A percentile compares a stretch with the other conserved stretches of the same genome.
Conservation (phyloP, 1,140 invertebrate genomes). For the Octopus sinensis region DNA sequence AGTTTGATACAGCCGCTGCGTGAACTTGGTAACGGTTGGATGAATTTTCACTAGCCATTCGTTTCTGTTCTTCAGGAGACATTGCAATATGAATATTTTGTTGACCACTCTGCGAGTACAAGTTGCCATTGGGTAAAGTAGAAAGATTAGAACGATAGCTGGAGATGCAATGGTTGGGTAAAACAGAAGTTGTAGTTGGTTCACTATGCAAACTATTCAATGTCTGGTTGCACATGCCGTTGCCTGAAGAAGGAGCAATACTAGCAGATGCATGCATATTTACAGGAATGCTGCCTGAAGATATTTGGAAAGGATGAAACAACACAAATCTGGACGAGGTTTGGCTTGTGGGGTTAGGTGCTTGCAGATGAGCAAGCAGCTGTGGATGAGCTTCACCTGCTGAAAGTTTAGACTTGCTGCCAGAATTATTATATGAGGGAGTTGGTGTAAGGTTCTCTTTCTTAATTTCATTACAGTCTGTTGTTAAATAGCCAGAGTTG, state of each 20-base stretch:
- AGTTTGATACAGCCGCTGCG: slow-evolving; percentile 37
- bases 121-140: not conserved
- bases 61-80: not conserved
- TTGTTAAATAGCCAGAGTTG: not conserved
- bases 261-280: not conserved
- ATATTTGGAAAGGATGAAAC: slow-evolving; percentile 18
- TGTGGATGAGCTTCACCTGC: slow-evolving; percentile 49
- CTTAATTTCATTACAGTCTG: not conserved
- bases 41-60: slow-evolving; percentile 6
- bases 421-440: not conserved
- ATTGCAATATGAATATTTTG: not conserved
- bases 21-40: slow-evolving; percentile 38
- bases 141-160: not conserved
- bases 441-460: not conserved
- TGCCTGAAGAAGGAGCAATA: not conserved
- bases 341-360: slow-evolving; percentile 23
- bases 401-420: slow-evolving; percentile 23
- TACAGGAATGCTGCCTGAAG: slow-evolving; percentile 15
- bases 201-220: not conserved
- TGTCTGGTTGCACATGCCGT: not conserved
- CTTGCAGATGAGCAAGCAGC: slow-evolving; percentile 44
- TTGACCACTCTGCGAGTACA: not conserved
- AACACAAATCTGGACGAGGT: not conserved
- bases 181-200: not conserved
- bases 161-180: not conserved